Base-by-base conservation (phyloP, 2,797 vertebrate genomes). In the Diceros bicornis region DNA sequence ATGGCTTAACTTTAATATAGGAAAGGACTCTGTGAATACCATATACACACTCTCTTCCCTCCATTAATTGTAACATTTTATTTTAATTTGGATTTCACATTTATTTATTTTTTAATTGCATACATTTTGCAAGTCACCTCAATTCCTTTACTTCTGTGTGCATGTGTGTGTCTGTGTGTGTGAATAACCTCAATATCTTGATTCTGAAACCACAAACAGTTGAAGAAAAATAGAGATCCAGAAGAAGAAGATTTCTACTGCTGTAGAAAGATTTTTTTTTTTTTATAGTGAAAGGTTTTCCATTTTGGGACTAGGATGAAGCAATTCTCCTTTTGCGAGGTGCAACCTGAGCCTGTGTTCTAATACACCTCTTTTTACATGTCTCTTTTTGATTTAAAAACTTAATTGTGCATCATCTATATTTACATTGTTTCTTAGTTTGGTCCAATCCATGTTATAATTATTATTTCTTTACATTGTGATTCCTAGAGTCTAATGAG, bases 301-400 rank as follows among this genome's bases (percentile, higher is more conserved):
- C 27, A 77, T 85, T 52, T 72, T 64, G 17, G 5, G 32, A 64
- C 25, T 55, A 82, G 21, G 7, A 37, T 82, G 29, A 81, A 71
- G 8, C 27, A 29, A 7, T 77, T 86, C n/a, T 93, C 17, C 27
- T 83, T 87, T 52, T 55, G 4, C 61, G 29, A 93, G 32, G n/a
- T 25, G 2, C 4, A 41, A 25, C 5, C 27, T 64, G 57, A 78
- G 25, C 6, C n/a, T 77, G 16, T 29, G 0, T 44, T 78, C 55
- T 64, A 61, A 72, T 29, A 23, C 1, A 71, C 5, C n/a, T 91
- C 7, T 23, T 75, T 23, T 61, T 77, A 10, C 0, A 18, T 64
- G 32, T 32, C 21, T 95, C 10, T 47, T 93, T 92, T 83, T 95
- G 10, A 83, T 74, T 89, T 83, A 52, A 72, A 89, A 89, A 57